These are phyloP conservation scores for Drosophila bunnanda DNA, from an alignment of 2,888 invertebrate genomes.

Conservation along the genomic window DNA sequence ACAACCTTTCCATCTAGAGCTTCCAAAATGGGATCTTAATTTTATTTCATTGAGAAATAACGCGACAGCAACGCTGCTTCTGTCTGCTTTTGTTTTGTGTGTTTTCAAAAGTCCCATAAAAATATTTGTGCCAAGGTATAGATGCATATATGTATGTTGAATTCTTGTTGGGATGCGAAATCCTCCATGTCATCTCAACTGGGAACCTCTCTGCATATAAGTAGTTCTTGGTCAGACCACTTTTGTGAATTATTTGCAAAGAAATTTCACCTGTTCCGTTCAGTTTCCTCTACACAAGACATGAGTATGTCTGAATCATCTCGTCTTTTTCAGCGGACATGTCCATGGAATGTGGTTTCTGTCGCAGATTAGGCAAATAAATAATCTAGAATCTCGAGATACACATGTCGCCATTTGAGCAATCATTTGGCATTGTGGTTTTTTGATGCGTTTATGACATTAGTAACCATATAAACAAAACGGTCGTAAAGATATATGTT, in stretches of 20 bases:
- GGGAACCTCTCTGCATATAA: conserved; percentile 20
- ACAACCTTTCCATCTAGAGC: conserved; percentile 28
- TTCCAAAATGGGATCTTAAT: conserved; percentile 43
- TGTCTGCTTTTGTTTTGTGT: conserved; percentile 22
- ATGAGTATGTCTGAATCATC: conserved; percentile 19
- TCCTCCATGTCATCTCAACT: conserved; percentile 31
- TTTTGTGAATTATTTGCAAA: conserved; percentile 29
- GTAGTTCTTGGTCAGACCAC: conserved; percentile 11
- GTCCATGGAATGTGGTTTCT: conserved; percentile 34
- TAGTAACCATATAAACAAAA: conserved; percentile 5
- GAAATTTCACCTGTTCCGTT: conserved; percentile 41
- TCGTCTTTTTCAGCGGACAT: conserved; percentile 2
- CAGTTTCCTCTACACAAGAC: conserved; percentile 23
- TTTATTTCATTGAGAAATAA: conserved; percentile 72
- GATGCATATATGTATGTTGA: conserved; percentile 5
- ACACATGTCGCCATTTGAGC: conserved; percentile 25
- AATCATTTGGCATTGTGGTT: conserved; percentile 29
- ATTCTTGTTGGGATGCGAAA: conserved; percentile 23
- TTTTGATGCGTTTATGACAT: conserved; percentile 8
- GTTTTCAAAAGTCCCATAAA: conserved; percentile 58
- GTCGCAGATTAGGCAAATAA: conserved; percentile 14
- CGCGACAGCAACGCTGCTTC: conserved; percentile 31
- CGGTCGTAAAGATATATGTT: not conserved
- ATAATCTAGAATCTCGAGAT: conserved; percentile 8
- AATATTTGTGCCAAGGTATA: conserved; percentile 42